These are phyloP conservation scores for Tangara arthus DNA, from an alignment of 2,797 vertebrate species.

Conservation along the genomic window DNA sequence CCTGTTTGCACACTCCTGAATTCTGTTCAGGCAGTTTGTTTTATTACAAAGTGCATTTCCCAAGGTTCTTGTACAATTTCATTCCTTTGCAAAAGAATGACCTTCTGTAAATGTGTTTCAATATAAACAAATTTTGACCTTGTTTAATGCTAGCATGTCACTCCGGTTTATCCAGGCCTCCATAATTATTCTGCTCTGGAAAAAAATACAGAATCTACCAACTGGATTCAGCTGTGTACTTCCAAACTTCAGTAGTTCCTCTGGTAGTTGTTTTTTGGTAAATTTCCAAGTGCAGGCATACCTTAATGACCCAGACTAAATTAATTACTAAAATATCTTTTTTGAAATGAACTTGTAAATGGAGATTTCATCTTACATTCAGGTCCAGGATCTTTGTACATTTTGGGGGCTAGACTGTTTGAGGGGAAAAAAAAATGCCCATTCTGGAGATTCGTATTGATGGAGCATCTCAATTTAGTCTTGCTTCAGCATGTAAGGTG, in stretches of 20 bases:
- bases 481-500: not conserved
- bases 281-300: not conserved
- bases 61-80: not conserved
- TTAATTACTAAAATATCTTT: not conserved
- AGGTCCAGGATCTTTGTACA: not conserved
- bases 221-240: not conserved
- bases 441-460: rapidly evolving
- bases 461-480: not conserved
- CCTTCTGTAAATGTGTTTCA: not conserved
- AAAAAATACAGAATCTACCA: not conserved
- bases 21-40: not conserved
- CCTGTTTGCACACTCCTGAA: not conserved
- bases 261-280: not conserved
- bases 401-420: not conserved
- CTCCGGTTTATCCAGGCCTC: not conserved
- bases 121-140: conserved; percentile 30
- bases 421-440: not conserved
- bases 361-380: not conserved
- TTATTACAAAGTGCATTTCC: not conserved
- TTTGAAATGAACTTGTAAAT: not conserved
- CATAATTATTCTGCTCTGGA: not conserved
- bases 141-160: not conserved
- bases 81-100: not conserved
- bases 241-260: not conserved
- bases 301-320: not conserved